Conservation (phyloP, 2,888 invertebrate species). For the Therioaphis trifolii region DNA sequence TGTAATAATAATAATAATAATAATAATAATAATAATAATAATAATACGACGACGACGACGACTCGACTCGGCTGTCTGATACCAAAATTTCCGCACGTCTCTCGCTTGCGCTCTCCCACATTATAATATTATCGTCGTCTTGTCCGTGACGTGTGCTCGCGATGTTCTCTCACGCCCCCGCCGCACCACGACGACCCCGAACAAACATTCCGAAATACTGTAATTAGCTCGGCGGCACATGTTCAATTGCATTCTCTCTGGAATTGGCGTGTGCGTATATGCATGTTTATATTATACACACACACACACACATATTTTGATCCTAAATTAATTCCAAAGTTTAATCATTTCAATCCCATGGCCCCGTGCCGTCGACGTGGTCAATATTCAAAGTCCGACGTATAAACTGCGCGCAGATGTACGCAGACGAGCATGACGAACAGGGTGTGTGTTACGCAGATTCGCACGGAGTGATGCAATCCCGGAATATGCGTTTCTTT, state of each 20-base stretch:
- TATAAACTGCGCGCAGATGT: too few relatives aligned
- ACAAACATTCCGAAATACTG: slow-evolving; percentile 1
- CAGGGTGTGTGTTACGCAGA: too few relatives aligned
- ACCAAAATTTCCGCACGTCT: slow-evolving; percentile 4
- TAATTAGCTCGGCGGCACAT: slow-evolving; percentile 31
- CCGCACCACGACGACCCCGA: too few relatives aligned
- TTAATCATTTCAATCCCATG: slow-evolving; percentile 16
- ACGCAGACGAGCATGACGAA: too few relatives aligned
- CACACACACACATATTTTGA: slow-evolving; percentile 8
- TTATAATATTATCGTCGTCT: slow-evolving; percentile 15
- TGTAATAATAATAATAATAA: too few relatives aligned
- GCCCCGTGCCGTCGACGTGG: background rate
- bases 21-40: too few relatives aligned
- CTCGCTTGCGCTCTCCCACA: background rate
- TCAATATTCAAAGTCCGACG: too few relatives aligned
- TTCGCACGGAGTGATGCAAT: too few relatives aligned
- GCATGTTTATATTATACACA: too few relatives aligned
- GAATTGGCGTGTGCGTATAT: background rate
- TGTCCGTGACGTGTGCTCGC: slow-evolving; percentile 18
- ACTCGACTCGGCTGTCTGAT: background rate
- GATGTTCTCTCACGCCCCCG: too few relatives aligned
- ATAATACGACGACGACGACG: too few relatives aligned
- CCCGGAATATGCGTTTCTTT: too few relatives aligned
- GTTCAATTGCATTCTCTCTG: slow-evolving; percentile 8
- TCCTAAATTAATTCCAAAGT: slow-evolving; percentile 50